Base-by-base conservation (phyloP, 1,140 invertebrate species). In the Drosophila triauraria region DNA sequence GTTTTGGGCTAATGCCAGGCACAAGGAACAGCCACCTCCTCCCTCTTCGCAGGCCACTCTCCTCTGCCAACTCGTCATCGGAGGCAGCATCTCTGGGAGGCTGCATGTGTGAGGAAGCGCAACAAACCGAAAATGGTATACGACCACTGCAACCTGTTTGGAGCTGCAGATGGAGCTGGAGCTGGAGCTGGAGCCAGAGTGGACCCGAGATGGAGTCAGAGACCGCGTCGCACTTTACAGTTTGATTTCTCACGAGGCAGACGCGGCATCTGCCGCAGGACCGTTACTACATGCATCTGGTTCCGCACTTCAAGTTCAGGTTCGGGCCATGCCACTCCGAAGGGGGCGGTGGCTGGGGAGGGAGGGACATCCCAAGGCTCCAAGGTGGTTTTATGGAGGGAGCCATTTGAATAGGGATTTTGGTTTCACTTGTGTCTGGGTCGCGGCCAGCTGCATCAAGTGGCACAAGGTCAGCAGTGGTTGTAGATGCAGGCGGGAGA, bases 221-320 rank as follows among this genome's bases (percentile, higher is more conserved):
- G 75, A 74, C 70, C 70, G 68, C 67, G 70, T 85, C 84, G 82
- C 84, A 88, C 84, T 88, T 88, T 88, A 88, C 85, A 88, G 85
- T 88, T 88, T 85, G 82, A 88, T 85, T 91, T 88, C 85, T 88
- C 85, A 88, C 86, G 82, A 88, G 85, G 85, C 84, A 88, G 76
- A 78, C 67, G 74, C 80, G 68, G 79, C 60, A 63, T 64, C 57
- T 51, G 61, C 84, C 85, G 80, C 84, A 88, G 85, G 84, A 88
- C 84, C 84, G 84, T 88, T 88, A 88, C 84, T 87, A 90, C 68
- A 80, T 84, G 82, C 78, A 90, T 88, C 84, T 88, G 84, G 84
- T 88, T 88, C 84, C 85, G 85, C 85, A 88, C 85, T 87, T 88
- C 82, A 86, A 86, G 82, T 86, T 85, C 83, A 86, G 85, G 70